phyloP scores from a whole-genome alignment of 2,797 vertebrate genomes.

The Clarias fuscus region DNA sequence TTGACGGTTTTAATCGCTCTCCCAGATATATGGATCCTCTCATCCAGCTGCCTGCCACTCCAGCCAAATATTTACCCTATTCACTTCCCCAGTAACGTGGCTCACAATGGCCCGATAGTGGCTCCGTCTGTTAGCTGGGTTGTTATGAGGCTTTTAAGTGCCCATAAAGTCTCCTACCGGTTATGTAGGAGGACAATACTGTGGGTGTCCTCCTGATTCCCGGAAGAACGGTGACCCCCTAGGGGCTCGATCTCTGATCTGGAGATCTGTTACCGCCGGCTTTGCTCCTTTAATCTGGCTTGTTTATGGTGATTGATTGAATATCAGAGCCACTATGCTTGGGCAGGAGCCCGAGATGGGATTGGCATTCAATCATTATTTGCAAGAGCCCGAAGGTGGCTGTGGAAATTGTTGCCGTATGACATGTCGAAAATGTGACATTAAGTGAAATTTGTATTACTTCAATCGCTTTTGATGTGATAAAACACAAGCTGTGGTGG shows the following conservation, averaged over 20 bases:
- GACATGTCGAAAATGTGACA: constrained; percentile 2
- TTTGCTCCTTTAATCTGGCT: constrained; percentile 35
- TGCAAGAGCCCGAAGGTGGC: neutral
- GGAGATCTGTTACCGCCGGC: constrained; percentile 2
- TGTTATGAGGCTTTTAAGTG: constrained; percentile 68
- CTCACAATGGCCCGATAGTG: constrained; percentile 67
- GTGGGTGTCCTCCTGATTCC: constrained; percentile 25
- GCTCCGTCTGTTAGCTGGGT: constrained; percentile 73
- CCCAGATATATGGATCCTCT: constrained; percentile 53
- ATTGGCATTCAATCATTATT: constrained; percentile 24
- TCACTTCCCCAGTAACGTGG: constrained; percentile 53
- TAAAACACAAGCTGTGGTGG: neutral
- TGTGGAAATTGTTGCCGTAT: neutral
- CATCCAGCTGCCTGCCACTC: constrained; percentile 67
- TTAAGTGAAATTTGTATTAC: neutral
- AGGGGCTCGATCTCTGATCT: constrained; percentile 29
- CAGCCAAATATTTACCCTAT: constrained; percentile 75
- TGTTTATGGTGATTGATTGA: constrained; percentile 35
- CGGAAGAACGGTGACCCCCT: constrained; percentile 23
- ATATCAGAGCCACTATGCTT: constrained; percentile 18
- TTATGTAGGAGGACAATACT: constrained; percentile 54
- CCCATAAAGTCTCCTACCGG: constrained; percentile 70
- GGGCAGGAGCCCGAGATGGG: constrained; percentile 34
- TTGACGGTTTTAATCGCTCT: neutral
- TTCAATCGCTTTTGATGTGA: neutral